Base-by-base conservation (phyloP, 2,888 invertebrate species). In the Pseudococcus longispinus region DNA sequence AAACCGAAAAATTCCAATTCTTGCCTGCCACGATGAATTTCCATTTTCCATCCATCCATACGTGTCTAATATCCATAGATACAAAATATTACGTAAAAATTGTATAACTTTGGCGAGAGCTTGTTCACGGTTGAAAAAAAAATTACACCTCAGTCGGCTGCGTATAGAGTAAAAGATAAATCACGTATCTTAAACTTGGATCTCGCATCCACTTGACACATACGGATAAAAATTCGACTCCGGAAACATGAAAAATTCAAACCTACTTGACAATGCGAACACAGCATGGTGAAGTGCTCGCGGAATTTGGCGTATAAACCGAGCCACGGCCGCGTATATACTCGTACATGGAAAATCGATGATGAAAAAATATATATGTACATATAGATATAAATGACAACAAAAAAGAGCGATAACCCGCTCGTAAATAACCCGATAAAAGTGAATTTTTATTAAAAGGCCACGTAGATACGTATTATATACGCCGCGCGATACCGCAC, bases 221-320 rank as follows among this genome's bases (percentile, higher is more conserved):
- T 65, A 26, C 65, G 1, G 65, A 65, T 65, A 65, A 65, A 65
- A 65, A 65, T 65, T 26, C 65, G 26, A 26, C 65, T 65, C 65
- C 65, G 65, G 26, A 26, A 65, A 65, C 65, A 65, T 65, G 65
- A 65, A 65, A 65, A 65, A 65, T 65, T 65, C 65, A 65, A 65
- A 65, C 65, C 65, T 65, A 65, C 26, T 65, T 65, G 20, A 65
- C 65, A 65, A 65, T 65, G 65, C 26, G 65, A 65, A 65, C 1
- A 13, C 8, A 26, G 26, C 18, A 8, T 3, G 44, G 44, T 46
- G 44, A 46, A 46, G 44, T 13, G 26, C 13, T 26, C 26, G 26
- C 65, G 26, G 26, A 65, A 65, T 65, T 26, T n/a, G 18, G 65
- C 65, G 65, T 65, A 65, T 26, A 65, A 15, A 46, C 13, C 55